Percentiles rank a stretch among this genome's conserved stretches.
Evolutionary conservation across 2,113 vertebrate genomes (phyloP).

Genomic region (Clarias gariepinus): DNA sequence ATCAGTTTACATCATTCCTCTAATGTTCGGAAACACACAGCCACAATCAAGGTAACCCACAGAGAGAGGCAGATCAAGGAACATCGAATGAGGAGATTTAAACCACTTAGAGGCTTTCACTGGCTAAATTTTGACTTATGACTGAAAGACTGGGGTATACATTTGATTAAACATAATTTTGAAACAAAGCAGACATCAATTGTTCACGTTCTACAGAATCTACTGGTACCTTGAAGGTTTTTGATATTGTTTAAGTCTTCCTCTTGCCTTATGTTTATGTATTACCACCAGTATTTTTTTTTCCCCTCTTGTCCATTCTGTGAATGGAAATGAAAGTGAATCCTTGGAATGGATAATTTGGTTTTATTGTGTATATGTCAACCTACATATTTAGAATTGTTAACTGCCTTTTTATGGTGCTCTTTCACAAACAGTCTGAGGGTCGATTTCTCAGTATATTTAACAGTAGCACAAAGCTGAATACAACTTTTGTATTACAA

Average conservation of each 20-base stretch:
- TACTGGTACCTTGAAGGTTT: background rate
- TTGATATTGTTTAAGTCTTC: constrained; percentile 24
- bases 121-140: background rate
- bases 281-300: background rate
- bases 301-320: constrained; percentile 32
- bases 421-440: background rate
- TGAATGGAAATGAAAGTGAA: constrained; percentile 42
- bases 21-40: constrained; percentile 85
- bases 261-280: constrained; percentile 17
- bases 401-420: constrained; percentile 7
- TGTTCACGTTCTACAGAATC: background rate
- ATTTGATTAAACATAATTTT: background rate
- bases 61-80: constrained; percentile 56
- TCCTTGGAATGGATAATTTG: constrained; percentile 2
- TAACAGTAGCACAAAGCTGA: constrained; percentile 12
- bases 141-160: background rate
- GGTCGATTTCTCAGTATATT: background rate
- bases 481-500: background rate
- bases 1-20: constrained; percentile 93
- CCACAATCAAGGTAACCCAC: constrained; percentile 56
- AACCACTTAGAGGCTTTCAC: background rate
- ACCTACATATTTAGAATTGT: background rate
- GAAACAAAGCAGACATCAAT: constrained; percentile 1
- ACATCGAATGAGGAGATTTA: constrained; percentile 1
- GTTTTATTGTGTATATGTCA: background rate